These are phyloP conservation scores for Simalia tracyae DNA, from an alignment of 2,797 vertebrate species.

Conservation along the genomic window DNA sequence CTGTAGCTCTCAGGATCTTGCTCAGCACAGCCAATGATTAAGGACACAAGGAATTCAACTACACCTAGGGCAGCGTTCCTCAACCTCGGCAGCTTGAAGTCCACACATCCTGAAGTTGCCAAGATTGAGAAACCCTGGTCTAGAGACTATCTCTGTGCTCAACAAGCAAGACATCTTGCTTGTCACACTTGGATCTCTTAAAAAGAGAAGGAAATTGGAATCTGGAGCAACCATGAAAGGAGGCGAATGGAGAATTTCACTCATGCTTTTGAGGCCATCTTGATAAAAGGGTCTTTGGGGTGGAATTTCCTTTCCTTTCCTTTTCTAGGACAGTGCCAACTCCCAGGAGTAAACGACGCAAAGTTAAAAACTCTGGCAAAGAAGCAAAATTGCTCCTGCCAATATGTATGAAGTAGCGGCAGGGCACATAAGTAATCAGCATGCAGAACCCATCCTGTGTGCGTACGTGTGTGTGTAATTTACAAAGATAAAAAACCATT, in stretches of 20 bases:
- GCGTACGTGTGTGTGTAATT: background rate
- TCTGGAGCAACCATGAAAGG: slow-evolving; percentile 57
- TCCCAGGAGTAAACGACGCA: slow-evolving; percentile 64
- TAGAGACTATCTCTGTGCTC: slow-evolving; percentile 14
- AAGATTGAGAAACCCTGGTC: no score
- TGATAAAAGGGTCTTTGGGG: background rate
- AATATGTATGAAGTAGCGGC: slow-evolving; percentile 42
- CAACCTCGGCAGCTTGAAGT: no score
- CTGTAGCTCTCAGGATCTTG: no score
- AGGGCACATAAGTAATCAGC: slow-evolving; percentile 25
- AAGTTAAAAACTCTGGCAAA: slow-evolving; percentile 42
- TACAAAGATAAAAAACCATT: slow-evolving; percentile 39
- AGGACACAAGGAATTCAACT: no score
- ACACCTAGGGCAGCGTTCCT: no score
- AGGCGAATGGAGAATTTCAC: slow-evolving; percentile 50
- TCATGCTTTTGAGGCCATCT: slow-evolving; percentile 48
- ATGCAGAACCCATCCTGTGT: background rate
- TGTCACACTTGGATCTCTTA: slow-evolving; percentile 50
- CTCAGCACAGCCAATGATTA: no score
- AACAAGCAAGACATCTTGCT: slow-evolving; percentile 56
- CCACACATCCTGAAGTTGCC: no score
- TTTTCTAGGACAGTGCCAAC: slow-evolving; percentile 45
- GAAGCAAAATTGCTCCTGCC: slow-evolving; percentile 61
- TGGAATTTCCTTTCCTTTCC: slow-evolving; percentile 41
- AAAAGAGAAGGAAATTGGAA: slow-evolving; percentile 53